A percentile compares a stretch with the other conserved stretches of the same genome.
phyloP scores from a whole-genome alignment of 2,888 invertebrate genomes.

The Terebella lapidaria region DNA sequence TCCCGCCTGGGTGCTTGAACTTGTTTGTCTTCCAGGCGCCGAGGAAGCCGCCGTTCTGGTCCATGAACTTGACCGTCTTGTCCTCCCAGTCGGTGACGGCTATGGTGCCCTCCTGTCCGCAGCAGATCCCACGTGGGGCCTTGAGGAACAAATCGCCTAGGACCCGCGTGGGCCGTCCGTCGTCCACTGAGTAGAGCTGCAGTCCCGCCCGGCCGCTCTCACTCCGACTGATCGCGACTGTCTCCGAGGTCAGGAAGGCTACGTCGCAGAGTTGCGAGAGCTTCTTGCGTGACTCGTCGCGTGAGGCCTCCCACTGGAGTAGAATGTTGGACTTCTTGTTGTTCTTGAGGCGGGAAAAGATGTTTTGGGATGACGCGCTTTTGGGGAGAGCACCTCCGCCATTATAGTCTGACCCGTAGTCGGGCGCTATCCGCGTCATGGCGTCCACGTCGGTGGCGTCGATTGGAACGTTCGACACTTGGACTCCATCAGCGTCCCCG shows the following conservation, averaged over 20 bases:
- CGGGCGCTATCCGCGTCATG: too few relatives aligned
- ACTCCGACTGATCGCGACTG: background rate
- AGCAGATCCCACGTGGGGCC: constrained; percentile 2
- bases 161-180: background rate
- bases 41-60: background rate
- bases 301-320: background rate
- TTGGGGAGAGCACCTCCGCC: background rate
- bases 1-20: constrained; percentile 1
- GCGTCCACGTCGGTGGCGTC: too few relatives aligned
- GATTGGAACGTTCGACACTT: too few relatives aligned
- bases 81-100: background rate
- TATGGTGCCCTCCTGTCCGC: background rate
- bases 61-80: constrained; percentile 1
- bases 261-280: constrained; percentile 2
- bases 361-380: background rate
- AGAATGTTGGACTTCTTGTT: background rate
- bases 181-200: background rate
- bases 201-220: background rate
- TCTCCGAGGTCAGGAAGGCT: background rate
- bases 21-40: constrained; percentile 5
- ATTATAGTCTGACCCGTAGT: background rate
- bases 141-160: background rate
- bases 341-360: background rate
- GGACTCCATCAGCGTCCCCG: too few relatives aligned
- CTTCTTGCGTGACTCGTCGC: background rate